Evolutionary conservation across 2,888 invertebrate genomes (phyloP).

Genomic region (Sarcophaga rosellei): DNA sequence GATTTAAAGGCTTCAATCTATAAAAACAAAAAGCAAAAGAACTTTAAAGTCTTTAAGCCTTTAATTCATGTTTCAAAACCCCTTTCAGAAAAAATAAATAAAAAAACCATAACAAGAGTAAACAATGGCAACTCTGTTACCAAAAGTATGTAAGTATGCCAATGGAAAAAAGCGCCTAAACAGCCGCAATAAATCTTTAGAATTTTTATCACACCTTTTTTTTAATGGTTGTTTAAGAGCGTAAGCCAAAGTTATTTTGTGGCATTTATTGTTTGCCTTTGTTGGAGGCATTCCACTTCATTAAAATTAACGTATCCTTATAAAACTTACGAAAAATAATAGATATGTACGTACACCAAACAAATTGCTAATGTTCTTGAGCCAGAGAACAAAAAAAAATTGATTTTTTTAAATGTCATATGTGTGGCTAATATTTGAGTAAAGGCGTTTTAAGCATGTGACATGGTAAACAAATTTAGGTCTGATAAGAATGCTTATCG

Average conservation of each 20-base stretch:
- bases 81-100: too few relatives aligned
- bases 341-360: background rate
- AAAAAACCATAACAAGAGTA: background rate
- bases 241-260: conserved; percentile 23
- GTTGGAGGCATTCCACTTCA: conserved; percentile 25
- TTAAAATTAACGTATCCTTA: conserved; percentile 4
- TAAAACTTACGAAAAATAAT: background rate
- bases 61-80: background rate
- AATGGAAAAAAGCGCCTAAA: background rate
- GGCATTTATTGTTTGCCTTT: background rate
- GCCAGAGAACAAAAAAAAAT: background rate
- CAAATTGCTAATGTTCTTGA: background rate
- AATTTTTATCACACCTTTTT: background rate
- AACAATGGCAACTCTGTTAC: background rate
- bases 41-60: conserved; percentile 29
- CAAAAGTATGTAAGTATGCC: background rate
- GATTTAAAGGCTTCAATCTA: conserved; percentile 52
- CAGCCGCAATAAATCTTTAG: conserved; percentile 20
- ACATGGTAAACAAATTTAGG: too few relatives aligned
- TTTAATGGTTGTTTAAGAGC: background rate
- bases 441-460: too few relatives aligned
- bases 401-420: too few relatives aligned
- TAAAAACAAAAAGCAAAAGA: background rate
- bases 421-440: too few relatives aligned
- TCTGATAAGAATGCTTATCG: too few relatives aligned